Conservation (phyloP, 2,113 vertebrate species). For the Brachyhypopomus occidentalis region DNA sequence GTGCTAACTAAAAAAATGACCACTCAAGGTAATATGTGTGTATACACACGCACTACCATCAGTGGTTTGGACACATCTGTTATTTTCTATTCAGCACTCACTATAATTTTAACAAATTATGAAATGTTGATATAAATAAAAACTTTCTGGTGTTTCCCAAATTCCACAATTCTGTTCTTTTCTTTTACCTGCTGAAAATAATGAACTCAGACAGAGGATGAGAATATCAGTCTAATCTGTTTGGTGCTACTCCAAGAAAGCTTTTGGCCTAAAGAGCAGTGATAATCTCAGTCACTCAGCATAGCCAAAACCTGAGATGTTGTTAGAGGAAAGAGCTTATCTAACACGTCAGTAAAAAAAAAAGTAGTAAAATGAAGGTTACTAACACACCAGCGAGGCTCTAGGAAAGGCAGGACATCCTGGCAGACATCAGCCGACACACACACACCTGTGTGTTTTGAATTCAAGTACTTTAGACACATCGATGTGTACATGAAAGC, state of each 20-base stretch:
- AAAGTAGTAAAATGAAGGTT: constrained; percentile 33
- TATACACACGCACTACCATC: background rate
- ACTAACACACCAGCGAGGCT: constrained; percentile 14
- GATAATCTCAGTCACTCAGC: constrained; percentile 68
- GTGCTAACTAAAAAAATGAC: too few relatives aligned
- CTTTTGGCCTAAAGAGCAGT: constrained; percentile 64
- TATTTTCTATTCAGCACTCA: too few relatives aligned
- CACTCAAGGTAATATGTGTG: background rate
- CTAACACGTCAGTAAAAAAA: constrained; percentile 21
- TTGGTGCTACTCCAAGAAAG: constrained; percentile 71
- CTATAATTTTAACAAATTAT: too few relatives aligned
- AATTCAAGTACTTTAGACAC: background rate
- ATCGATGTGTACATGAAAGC: too few relatives aligned
- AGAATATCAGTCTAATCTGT: constrained; percentile 56
- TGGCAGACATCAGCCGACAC: background rate
- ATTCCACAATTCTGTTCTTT: background rate
- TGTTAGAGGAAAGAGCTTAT: constrained; percentile 64
- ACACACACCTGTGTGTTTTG: background rate
- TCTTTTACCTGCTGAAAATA: constrained; percentile 26
- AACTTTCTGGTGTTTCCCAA: too few relatives aligned
- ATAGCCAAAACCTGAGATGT: constrained; percentile 63
- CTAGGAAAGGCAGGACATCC: background rate
- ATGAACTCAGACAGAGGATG: constrained; percentile 51
- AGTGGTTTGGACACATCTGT: too few relatives aligned
- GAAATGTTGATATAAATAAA: too few relatives aligned